Evolutionary conservation across 1,140 invertebrate genomes (phyloP), one percentile per base, ranked within the genome.

Genomic region (Drosophila azteca): DNA sequence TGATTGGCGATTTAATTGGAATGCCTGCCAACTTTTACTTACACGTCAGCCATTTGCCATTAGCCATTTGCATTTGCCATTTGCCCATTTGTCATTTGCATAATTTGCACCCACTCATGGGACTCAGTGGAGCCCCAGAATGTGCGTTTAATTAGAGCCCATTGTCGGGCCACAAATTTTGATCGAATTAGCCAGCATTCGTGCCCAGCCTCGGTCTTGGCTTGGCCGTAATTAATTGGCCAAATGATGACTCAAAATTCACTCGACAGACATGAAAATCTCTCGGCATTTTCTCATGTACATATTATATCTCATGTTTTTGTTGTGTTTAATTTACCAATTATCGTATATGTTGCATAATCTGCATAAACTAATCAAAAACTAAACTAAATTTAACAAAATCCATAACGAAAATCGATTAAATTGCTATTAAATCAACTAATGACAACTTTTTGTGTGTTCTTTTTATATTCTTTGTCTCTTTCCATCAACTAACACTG

Each of bases 391-490:
- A 67, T 20, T 41, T 3, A 52, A 41, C 29, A 65, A 63, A 43
- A 57, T 65, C 24, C 55, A 75, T 46, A 60, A 48, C 52, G 43
- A 52, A 60, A 82, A 77, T 79, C 61, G 63, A 75, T 75, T 76
- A 41, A 75, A 75, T 68, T 76, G 71, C 54, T 76, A 76, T 51
- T 61, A 78, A 78, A 78, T 79, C 46, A 62, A 88, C 84, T 88
- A 88, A 88, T 88, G 43, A 77, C 57, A 83, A 89, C 54, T 77
- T 68, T 77, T 82, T 85, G 79, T 88, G 66, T 87, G 79, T 57
- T 88, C 77, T 88, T 72, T 79, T 83, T 83, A 70, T 83, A 70
- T 88, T 88, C 84, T 88, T 88, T 83, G 79, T 88, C 83, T 88
- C 83, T 88, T 88, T 88, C 69, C 76, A 88, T 88, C 85, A 77